Evolutionary conservation across 2,113 vertebrate species (phyloP), one percentile per base, ranked within the genome.

Genomic region (Antigone vipio): DNA sequence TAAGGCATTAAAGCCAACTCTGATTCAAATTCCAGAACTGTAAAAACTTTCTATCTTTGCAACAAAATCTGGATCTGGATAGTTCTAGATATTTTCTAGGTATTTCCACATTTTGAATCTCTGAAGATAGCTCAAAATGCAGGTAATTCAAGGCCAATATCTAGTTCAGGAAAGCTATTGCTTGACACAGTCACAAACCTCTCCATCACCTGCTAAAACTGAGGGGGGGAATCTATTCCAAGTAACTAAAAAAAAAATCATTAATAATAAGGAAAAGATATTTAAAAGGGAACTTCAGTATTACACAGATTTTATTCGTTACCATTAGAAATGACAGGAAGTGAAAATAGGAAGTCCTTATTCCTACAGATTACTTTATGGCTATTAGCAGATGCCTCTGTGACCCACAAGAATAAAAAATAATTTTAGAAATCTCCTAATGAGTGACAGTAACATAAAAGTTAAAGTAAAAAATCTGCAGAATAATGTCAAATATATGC

Each of bases 361-460:
- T 58, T 81, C 56, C 91, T 76, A 85, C 60, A 79, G 32, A 92
- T 94, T 93, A 84, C 81, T 89, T 94, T 76, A 93, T 34, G 66
- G 73, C 89, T 78, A 94, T 95, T 96, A 95, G 53, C 69, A 85
- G 58, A 82, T 82, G 58, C 42, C 73, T 97, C 86, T 89, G n/a
- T 95, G 86, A 95, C 83, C 83, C 14, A 0, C 69, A 86, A 95
- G 40, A 82, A 62, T 93, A 91, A 94, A 94, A 95, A 95, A 73
- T 64, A 82, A 87, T 81, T 88, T n/a, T 2, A 11, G 91, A 94
- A 93, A 68, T 87, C 56, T 84, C 49, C 29, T 91, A 91, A 93
- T 95, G 77, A 97, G 64, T 92, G 80, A 87, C 86, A 96, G 91
- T 44, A 79, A 92, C 38, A 92, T 95, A 95, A 92, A 95, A 94